Evolutionary conservation across 2,888 invertebrate genomes (phyloP), one percentile per base, ranked within the genome.

Genomic region (Microctonus hyperodae): DNA sequence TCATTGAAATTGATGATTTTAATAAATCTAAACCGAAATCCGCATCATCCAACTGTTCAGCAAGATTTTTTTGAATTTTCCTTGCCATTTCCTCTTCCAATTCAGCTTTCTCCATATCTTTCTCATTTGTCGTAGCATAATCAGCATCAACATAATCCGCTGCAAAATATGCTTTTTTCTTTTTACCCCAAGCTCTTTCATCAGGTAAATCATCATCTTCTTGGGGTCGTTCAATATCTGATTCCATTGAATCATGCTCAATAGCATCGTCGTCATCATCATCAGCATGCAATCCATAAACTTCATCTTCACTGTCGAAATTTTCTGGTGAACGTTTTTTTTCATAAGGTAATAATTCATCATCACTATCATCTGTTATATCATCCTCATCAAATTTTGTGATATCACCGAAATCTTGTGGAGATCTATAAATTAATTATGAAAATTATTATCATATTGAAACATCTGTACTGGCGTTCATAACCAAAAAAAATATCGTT

Each of bases 141-240:
- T 96, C 95, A 76, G 91, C 89, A 86, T 96, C 96, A 16, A 95
- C 90, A 84, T 93, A 95, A 85, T 96, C 96, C 0, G 95, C 93
- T 60, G 92, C 90, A 85, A 96, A 96, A 82, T 90, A 97, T 37
- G 88, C 87, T 67, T 86, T 88, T 76, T 92, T 92, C 73, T 91
- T 91, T 78, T 90, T 91, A 55, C 97, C 97, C 97, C 97, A 97
- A 22, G 95, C 95, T 84, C 92, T 91, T 1, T 90, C 87, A 82
- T 94, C 89, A 0, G 94, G 94, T 70, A 95, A 85, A 77, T 90
- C 89, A 80, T 90, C 89, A 76, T 88, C 88, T 69, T 89, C 89
- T 72, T 90, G 89, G 0, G 77, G 65, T 0, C 91, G 91, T 81
- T 95, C 94, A 10, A 94, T 88, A 83, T 96, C 95, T 84, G 86